These are phyloP conservation scores for Drosophila affinis DNA, from an alignment of 2,888 invertebrate species.

Conservation along the genomic window DNA sequence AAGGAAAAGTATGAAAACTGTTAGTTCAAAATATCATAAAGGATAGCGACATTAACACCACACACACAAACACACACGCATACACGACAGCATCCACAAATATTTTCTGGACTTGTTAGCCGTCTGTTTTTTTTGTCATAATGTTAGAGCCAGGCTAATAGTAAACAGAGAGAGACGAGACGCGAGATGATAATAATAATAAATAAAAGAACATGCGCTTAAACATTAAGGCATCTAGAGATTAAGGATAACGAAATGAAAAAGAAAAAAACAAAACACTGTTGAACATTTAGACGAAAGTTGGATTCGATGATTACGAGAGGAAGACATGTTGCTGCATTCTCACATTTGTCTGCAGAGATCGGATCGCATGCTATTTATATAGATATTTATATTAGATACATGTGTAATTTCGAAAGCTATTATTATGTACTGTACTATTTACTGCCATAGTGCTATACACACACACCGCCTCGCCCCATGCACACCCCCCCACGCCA, in stretches of 20 bases:
- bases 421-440: constrained; percentile 71
- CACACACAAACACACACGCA: constrained; percentile 10
- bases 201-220: constrained; percentile 26
- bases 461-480: constrained; percentile 57
- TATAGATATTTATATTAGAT: constrained; percentile 64
- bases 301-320: constrained; percentile 42
- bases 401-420: constrained; percentile 57
- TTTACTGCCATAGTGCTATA: constrained; percentile 76
- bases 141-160: constrained; percentile 43
- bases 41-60: constrained; percentile 34
- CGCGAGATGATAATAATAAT: constrained; percentile 20
- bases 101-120: constrained; percentile 67
- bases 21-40: constrained; percentile 72
- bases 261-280: constrained; percentile 30
- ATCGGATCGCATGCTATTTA: constrained; percentile 66
- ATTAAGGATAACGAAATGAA: constrained; percentile 10
- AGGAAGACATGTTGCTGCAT: constrained; percentile 47
- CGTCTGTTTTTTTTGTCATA: constrained; percentile 42
- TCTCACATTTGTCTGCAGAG: constrained; percentile 59
- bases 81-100: constrained; percentile 3
- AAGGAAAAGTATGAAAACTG: constrained; percentile 54
- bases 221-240: constrained; percentile 39
- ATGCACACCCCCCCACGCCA: constrained; percentile 53
- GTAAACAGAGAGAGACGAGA: constrained; percentile 25
- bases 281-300: constrained; percentile 69